Evolutionary conservation across 2,113 vertebrate genomes (phyloP).

Genomic region (Phoenicopterus ruber): DNA sequence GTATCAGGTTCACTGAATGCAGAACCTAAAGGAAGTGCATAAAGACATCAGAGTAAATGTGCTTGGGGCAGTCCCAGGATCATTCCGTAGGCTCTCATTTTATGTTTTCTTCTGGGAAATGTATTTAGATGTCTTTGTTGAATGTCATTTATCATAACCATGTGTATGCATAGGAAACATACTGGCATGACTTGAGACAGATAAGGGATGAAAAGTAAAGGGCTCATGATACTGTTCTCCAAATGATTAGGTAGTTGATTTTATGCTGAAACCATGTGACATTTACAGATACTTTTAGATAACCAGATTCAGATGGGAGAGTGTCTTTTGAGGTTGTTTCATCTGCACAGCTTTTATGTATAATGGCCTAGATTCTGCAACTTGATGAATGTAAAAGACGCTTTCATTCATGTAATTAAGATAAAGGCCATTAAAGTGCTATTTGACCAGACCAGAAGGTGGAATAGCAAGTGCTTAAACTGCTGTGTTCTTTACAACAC

Average conservation of each 20-base stretch:
- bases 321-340: not conserved
- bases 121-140: not conserved
- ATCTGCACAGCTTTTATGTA: not conserved
- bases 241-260: not conserved
- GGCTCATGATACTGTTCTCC: not conserved
- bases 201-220: not conserved
- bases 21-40: not conserved
- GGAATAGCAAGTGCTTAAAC: not conserved
- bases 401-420: not conserved
- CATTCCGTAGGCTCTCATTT: not conserved
- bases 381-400: not conserved
- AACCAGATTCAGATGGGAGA: not conserved
- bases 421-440: not conserved
- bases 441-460: not conserved
- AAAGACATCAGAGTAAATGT: not conserved
- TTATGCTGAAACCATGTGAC: not conserved
- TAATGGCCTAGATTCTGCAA: not conserved
- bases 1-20: not conserved
- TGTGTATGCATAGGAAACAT: not conserved
- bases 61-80: not conserved
- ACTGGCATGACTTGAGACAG: not conserved
- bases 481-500: not conserved
- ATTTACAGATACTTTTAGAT: not conserved
- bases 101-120: not conserved
- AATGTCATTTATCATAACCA: not conserved